phyloP scores from a whole-genome alignment of 1,140 invertebrate species.

The Hypsibius dujardini region DNA sequence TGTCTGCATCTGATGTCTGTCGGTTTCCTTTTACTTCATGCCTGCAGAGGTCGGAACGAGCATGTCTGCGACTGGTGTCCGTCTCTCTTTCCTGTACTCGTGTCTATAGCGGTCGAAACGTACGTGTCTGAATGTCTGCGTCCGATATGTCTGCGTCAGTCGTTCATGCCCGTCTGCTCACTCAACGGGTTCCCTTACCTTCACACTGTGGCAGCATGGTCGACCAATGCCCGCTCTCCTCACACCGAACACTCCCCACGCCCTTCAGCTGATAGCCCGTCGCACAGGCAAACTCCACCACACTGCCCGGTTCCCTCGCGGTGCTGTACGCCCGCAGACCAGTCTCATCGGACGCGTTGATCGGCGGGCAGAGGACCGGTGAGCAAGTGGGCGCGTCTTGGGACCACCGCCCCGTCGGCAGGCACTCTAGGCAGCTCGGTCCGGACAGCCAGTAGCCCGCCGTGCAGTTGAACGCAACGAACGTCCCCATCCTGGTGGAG shows the following conservation, averaged over 20 bases:
- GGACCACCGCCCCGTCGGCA: conserved; percentile 66
- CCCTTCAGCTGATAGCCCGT: conserved; percentile 58
- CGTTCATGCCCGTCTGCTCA: too few relatives aligned
- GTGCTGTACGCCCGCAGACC: conserved; percentile 47
- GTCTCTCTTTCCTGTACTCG: too few relatives aligned
- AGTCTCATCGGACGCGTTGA: conserved; percentile 28
- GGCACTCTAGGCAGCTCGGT: conserved; percentile 47
- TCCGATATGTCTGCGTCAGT: too few relatives aligned
- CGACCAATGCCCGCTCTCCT: conserved; percentile 59
- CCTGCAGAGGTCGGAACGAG: too few relatives aligned
- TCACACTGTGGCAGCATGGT: conserved; percentile 50
- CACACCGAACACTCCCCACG: conserved; percentile 50
- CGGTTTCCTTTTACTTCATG: too few relatives aligned
- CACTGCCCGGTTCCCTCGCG: conserved; percentile 56
- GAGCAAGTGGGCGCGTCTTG: conserved; percentile 52
- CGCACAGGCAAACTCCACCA: conserved; percentile 56
- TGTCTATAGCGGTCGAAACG: too few relatives aligned
- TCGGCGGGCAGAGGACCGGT: conserved; percentile 44
- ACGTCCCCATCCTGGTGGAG: conserved; percentile 52
- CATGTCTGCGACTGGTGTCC: too few relatives aligned
- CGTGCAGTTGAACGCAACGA: conserved; percentile 53
- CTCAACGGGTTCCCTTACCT: conserved; percentile 35
- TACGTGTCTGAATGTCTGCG: too few relatives aligned
- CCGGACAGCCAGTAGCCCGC: conserved; percentile 63
- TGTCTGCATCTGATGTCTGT: too few relatives aligned